Evolutionary conservation across 2,113 vertebrate genomes (phyloP).

Genomic region (Corvus cornix): DNA sequence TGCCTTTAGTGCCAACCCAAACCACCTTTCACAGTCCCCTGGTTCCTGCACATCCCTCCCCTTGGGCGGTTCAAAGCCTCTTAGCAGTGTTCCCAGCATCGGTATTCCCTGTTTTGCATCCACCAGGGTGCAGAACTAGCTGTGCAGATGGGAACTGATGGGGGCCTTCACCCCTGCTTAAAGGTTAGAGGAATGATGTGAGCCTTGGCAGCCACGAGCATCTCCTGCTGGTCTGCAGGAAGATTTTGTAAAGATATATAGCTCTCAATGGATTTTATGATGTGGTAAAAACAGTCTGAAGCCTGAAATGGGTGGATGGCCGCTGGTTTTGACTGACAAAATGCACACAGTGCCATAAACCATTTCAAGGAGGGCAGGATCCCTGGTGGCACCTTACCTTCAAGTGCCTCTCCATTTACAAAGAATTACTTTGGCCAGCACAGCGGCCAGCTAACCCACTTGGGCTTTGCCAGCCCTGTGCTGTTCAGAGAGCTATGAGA

Average conservation of each 20-base stretch:
- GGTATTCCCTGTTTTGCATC: not conserved
- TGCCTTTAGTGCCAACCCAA: not conserved
- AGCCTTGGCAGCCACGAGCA: not conserved
- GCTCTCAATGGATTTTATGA: conserved; percentile 39
- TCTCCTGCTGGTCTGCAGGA: not conserved
- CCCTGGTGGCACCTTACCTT: conserved; percentile 59
- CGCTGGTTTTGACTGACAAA: conserved; percentile 48
- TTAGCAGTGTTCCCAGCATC: not conserved
- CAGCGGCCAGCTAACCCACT: conserved; percentile 44
- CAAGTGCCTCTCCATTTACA: conserved; percentile 55
- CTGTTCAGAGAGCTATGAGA: not conserved
- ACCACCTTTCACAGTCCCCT: fast-evolving
- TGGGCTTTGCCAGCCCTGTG: conserved; percentile 50
- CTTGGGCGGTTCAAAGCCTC: not conserved
- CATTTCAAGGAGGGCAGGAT: conserved; percentile 48
- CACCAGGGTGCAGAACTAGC: not conserved
- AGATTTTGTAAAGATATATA: not conserved
- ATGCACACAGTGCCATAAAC: conserved; percentile 38
- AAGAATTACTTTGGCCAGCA: conserved; percentile 64
- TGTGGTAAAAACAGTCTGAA: conserved; percentile 57
- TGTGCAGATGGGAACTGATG: fast-evolving
- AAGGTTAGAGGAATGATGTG: not conserved
- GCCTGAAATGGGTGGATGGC: conserved; percentile 38
- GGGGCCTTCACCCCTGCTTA: not conserved
- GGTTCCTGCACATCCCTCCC: not conserved